Conservation (phyloP, 2,797 vertebrate species). For the Aldrovandia affinis region DNA sequence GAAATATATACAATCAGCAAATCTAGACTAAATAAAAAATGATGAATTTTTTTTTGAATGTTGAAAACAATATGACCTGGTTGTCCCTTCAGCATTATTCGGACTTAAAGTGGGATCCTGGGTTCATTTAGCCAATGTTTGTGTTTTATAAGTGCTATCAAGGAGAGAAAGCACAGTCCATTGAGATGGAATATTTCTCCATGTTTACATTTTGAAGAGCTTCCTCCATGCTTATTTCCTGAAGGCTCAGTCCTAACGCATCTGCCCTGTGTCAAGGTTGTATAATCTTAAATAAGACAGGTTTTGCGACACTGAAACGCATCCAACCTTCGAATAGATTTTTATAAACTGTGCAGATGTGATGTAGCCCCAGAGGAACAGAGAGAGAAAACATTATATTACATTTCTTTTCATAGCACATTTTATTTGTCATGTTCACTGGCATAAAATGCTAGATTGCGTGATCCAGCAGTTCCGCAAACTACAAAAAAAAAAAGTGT, state of each 20-base stretch:
- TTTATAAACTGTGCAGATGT: background rate
- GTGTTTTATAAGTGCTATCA: constrained; percentile 31
- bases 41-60: background rate
- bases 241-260: constrained; percentile 12
- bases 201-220: constrained; percentile 41
- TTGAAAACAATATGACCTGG: background rate
- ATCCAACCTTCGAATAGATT: background rate
- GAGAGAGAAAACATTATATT: background rate
- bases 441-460: background rate
- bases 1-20: constrained; percentile 17
- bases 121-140: constrained; percentile 23
- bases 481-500: too few species aligned
- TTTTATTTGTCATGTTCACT: background rate
- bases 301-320: constrained; percentile 13
- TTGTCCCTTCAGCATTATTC: constrained; percentile 12
- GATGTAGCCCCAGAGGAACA: background rate
- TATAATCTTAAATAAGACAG: constrained; percentile 27
- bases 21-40: background rate
- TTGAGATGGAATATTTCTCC: constrained; percentile 31
- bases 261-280: constrained; percentile 32
- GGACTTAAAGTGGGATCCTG: constrained; percentile 20
- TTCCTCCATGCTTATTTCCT: constrained; percentile 40
- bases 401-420: constrained; percentile 2
- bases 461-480: too few species aligned
- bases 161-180: constrained; percentile 35